Conservation (phyloP, 2,113 vertebrate genomes). For the Delphinapterus leucas region DNA sequence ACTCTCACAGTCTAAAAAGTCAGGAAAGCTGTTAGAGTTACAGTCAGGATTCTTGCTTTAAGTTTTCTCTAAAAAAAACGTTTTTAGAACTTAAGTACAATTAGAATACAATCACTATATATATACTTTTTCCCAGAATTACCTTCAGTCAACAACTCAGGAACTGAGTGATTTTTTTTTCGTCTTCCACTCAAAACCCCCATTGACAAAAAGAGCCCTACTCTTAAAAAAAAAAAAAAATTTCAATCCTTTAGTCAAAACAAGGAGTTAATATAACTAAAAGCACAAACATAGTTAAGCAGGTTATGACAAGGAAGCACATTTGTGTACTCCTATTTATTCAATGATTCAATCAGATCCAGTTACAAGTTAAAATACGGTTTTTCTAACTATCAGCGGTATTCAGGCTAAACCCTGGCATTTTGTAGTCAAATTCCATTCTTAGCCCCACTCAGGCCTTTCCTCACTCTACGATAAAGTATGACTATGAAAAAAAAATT, state of each 20-base stretch:
- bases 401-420: slow-evolving; percentile 25
- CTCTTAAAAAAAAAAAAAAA: neutral
- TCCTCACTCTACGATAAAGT: neutral
- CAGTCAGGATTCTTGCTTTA: neutral
- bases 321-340: slow-evolving; percentile 1
- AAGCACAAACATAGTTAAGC: neutral
- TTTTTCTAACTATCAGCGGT: slow-evolving; percentile 41
- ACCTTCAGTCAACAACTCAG: neutral
- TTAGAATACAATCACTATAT: neutral
- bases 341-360: slow-evolving; percentile 30
- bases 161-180: neutral
- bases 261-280: slow-evolving; percentile 38
- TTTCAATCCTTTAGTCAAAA: neutral
- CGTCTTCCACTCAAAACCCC: neutral
- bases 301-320: neutral
- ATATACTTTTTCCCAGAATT: neutral
- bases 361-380: slow-evolving; percentile 51
- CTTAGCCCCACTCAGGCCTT: neutral
- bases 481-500: neutral
- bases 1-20: neutral
- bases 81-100: neutral
- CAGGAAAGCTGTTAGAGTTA: neutral
- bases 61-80: neutral
- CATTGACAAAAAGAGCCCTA: neutral
- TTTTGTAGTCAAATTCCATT: slow-evolving; percentile 34